Evolutionary conservation across 2,888 invertebrate genomes (phyloP), one percentile per base, ranked within the genome.

Genomic region (Aphidoletes aphidimyza): DNA sequence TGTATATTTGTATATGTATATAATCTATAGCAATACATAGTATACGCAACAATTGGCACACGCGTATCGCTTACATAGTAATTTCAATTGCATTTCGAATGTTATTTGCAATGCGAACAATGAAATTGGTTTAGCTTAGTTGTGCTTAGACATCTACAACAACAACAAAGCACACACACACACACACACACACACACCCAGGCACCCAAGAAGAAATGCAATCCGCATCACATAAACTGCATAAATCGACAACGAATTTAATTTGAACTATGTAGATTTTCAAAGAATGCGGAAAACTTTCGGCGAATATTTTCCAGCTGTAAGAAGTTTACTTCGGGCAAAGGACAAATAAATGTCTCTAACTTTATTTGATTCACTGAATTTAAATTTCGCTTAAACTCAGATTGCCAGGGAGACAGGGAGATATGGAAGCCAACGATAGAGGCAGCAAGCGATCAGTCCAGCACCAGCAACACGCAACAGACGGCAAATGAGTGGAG

Each of bases 321-420:
- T 39, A 54, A 54, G 54, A 54, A 54, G 54, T 9, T 54, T 1
- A 5, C 54, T 54, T 54, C 54, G 54, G 54, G 54, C 54, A 54
- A 54, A 54, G 54, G n/a, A 54, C 54, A 54, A 54, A 54, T 54
- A 54, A 54, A 54, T 54, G 54, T 54, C 54, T 54, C n/a, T 17
- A 17, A 54, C 54, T 54, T 54, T 54, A 54, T 54, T 22, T 54
- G 54, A 22, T 54, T 54, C 54, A 54, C 54, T 54, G 54, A 54
- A 54, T 54, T 54, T 54, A 54, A 54, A 54, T 54, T 54, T 54
- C 22, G 22, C 54, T 54, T 22, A 54, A 54, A 54, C 54, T 22
- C 54, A 22, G 22, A 54, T 11, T 54, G 54, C 5, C 6, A 39
- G 39, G 11, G 11, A 39, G n/a, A n/a, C n/a, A n/a, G n/a, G n/a